A percentile compares a stretch with the other conserved stretches of the same genome.
Conservation (phyloP, 37 sponge, comb jelly and placozoan genomes). For the Halisarca cf. caerulea region DNA sequence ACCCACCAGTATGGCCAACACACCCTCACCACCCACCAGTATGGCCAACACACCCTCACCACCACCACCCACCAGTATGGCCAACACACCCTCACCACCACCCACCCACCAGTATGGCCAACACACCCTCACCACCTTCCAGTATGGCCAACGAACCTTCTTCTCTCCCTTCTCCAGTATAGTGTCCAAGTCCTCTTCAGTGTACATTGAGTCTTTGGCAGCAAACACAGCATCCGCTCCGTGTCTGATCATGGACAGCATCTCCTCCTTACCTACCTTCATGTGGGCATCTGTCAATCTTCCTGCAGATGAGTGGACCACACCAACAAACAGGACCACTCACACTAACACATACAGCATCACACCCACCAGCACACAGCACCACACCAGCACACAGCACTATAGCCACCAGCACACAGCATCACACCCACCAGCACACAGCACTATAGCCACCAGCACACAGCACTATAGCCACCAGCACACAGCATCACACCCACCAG, state of each 20-base stretch:
- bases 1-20: too few species aligned
- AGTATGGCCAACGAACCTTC: constrained; percentile 66
- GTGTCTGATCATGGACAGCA: constrained; percentile 96
- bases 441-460: too few species aligned
- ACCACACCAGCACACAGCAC: neutral
- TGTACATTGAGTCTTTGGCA: constrained; percentile 80
- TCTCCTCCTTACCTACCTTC: constrained; percentile 93
- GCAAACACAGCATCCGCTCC: constrained; percentile 94
- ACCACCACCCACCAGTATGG: too few species aligned
- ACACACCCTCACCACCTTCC: too few species aligned
- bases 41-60: too few species aligned
- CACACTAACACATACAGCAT: constrained; percentile 16
- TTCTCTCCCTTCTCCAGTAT: constrained; percentile 79
- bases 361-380: constrained; percentile 5
- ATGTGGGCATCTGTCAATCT: constrained; percentile 83
- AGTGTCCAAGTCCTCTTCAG: constrained; percentile 88
- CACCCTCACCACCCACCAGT: too few species aligned
- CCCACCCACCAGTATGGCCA: too few species aligned
- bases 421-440: too few species aligned
- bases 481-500: too few species aligned
- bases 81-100: too few species aligned
- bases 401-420: too few species aligned
- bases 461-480: too few species aligned
- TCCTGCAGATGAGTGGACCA: constrained; percentile 30
- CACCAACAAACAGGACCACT: neutral